phyloP scores from a whole-genome alignment of 1,140 invertebrate genomes.

The Epicauta chinensis region DNA sequence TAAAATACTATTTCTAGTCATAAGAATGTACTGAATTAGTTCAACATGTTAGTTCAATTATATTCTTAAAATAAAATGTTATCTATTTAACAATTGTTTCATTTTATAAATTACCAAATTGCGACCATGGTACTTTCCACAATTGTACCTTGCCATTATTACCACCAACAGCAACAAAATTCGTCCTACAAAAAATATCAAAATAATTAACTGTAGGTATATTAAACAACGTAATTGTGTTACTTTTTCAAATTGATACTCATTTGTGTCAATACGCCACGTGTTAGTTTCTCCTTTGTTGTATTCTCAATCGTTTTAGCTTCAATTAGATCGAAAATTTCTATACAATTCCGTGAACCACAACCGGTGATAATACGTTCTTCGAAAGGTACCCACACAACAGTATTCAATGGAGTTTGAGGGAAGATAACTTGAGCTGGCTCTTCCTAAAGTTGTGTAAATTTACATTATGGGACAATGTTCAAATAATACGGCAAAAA shows the following conservation, averaged over 20 bases:
- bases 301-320: slow-evolving; percentile 24
- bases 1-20: slow-evolving; percentile 37
- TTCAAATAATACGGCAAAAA: too few species aligned
- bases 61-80: slow-evolving; percentile 33
- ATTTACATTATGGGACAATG: too few species aligned
- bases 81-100: slow-evolving; percentile 22
- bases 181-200: slow-evolving; percentile 21
- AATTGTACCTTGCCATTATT: slow-evolving; percentile 34
- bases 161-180: slow-evolving; percentile 32
- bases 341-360: slow-evolving; percentile 26
- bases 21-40: slow-evolving; percentile 36
- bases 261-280: slow-evolving; percentile 20
- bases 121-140: slow-evolving; percentile 35
- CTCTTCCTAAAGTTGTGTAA: slow-evolving; percentile 28
- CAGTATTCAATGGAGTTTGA: slow-evolving; percentile 22
- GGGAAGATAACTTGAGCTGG: slow-evolving; percentile 36
- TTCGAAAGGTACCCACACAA: slow-evolving; percentile 35
- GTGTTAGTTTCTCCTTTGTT: slow-evolving; percentile 20
- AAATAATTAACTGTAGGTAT: not conserved
- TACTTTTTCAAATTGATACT: slow-evolving; percentile 23
- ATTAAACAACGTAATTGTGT: too few species aligned
- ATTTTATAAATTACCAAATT: slow-evolving; percentile 5
- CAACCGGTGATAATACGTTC: slow-evolving; percentile 34
- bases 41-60: slow-evolving; percentile 29
- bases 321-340: slow-evolving; percentile 32